Evolutionary conservation across 2,113 vertebrate genomes (phyloP).

Genomic region (Craseonycteris thonglongyai): DNA sequence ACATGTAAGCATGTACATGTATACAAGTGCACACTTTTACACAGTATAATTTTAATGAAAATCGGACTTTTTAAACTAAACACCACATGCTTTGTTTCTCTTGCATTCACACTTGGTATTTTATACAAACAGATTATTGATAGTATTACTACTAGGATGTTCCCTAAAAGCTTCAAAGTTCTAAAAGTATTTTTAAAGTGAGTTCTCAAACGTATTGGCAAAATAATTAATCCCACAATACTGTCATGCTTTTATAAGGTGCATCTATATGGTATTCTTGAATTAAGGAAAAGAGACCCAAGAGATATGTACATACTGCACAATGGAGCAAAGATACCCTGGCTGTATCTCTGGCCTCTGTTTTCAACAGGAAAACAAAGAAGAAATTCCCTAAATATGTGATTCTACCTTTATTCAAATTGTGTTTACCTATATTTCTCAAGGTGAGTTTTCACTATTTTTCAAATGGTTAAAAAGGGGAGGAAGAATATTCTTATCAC

Average conservation of each 20-base stretch:
- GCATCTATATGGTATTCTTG: not conserved
- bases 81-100: not conserved
- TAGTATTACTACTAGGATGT: slow-evolving; percentile 42
- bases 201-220: not conserved
- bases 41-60: not conserved
- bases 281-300: too few species aligned
- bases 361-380: not conserved
- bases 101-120: not conserved
- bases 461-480: not conserved
- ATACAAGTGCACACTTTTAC: not conserved
- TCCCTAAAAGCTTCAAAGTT: not conserved
- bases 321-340: not conserved
- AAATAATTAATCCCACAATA: not conserved
- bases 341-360: not conserved
- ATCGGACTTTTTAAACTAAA: not conserved
- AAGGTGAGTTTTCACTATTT: not conserved
- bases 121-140: slow-evolving; percentile 34
- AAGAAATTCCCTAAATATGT: not conserved
- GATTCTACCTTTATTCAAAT: not conserved
- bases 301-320: too few species aligned
- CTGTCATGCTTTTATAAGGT: not conserved
- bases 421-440: not conserved
- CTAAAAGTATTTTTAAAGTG: not conserved
- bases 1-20: not conserved
- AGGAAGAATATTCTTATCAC: not conserved